Base-by-base conservation (phyloP, 2,797 vertebrate species). In the Argentina silus region DNA sequence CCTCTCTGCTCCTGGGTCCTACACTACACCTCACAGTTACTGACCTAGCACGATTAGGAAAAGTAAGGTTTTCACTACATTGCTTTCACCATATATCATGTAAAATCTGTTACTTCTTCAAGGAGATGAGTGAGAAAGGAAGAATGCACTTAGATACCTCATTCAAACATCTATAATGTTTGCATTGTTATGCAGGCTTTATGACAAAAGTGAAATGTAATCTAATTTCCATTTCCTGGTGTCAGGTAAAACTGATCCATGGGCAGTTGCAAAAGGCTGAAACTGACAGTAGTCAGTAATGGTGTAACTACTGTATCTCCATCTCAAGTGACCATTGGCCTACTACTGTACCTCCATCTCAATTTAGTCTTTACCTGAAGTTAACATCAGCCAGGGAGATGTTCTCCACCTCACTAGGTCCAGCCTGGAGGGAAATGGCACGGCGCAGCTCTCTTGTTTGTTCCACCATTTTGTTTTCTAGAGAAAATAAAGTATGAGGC, bases 391-490 rank as follows among this genome's bases (percentile, higher is more conserved):
- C 80, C 76, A 73, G 62, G 72, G 48, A 45, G 23, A 75, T 69
- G 21, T 84, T 43, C 74, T 85, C 85, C 72, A 81, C 86, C 79
- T 88, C 90, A 53, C 84, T 88, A 92, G 90, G 92, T 87, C 93
- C 93, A 92, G 93, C 92, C 93, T 89, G 92, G 87, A 88, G 81
- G 77, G 80, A 83, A 15, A 84, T 79, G 10, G 75, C 84, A 3
- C 53, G 84, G 12, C 69, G 76, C 1, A 53, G 76, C 66, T 75
- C 74, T 78, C 87, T 89, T 15, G 80, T 88, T 80, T 92, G 91
- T 70, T 92, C 91, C 87, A 93, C 91, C 93, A 94, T 94, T 36
- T 81, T 92, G 78, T 82, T 81, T 79, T 77, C 92, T 94, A 75
- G 57, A 70, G 53, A 55, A 70, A 47, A 81, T 15, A 55, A 53